Percentiles rank a stretch among this genome's conserved stretches.
Conservation (phyloP, 1,140 invertebrate genomes). For the Bombus impatiens region DNA sequence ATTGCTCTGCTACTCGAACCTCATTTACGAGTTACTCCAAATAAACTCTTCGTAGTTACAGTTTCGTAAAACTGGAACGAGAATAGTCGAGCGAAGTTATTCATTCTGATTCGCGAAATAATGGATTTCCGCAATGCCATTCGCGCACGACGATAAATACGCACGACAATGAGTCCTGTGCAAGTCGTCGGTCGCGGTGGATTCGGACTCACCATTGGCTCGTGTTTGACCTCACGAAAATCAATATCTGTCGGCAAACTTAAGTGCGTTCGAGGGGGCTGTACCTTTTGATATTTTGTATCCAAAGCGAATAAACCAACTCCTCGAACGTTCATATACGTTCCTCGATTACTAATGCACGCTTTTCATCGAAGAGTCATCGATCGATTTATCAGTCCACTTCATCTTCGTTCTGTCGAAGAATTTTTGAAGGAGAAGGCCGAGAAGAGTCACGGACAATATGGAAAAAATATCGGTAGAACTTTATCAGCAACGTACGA, state of each 20-base stretch:
- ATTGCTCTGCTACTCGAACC: too few relatives aligned
- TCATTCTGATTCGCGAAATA: background rate
- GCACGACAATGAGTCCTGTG: slow-evolving; percentile 20
- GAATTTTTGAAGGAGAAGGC: too few relatives aligned
- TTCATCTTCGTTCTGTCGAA: too few relatives aligned
- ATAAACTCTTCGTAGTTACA: background rate
- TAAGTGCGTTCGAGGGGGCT: slow-evolving; percentile 53
- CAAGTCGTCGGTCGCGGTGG: slow-evolving; percentile 32
- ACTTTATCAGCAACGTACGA: background rate
- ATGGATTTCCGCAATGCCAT: slow-evolving; percentile 1
- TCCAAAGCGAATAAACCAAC: slow-evolving; percentile 20
- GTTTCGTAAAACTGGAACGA: background rate
- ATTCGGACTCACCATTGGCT: slow-evolving; percentile 49
- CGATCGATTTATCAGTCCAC: background rate
- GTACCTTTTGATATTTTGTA: slow-evolving; percentile 45
- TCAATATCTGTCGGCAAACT: slow-evolving; percentile 79
- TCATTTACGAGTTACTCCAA: background rate
- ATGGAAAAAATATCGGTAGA: background rate
- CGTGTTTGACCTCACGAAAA: slow-evolving; percentile 67
- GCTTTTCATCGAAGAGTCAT: background rate
- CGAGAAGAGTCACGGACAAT: background rate
- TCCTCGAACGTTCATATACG: background rate
- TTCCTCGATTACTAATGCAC: background rate
- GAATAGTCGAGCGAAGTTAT: background rate
- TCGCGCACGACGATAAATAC: slow-evolving; percentile 18